A percentile compares a stretch with the other conserved stretches of the same genome.
phyloP scores from a whole-genome alignment of 2,113 vertebrate genomes.

The Cariama cristata region DNA sequence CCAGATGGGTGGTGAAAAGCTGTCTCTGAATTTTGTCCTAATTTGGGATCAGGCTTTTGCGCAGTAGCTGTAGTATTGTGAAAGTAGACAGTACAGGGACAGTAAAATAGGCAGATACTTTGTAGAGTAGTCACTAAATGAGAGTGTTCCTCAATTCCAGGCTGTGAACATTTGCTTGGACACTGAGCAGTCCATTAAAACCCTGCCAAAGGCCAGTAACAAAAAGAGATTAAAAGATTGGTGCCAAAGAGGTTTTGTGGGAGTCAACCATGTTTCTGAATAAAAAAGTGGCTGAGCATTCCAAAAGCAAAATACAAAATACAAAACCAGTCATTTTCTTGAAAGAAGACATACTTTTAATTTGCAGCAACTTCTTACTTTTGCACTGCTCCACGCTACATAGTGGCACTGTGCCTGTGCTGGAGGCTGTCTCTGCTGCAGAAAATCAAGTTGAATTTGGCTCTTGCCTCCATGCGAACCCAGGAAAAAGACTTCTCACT shows the following conservation, averaged over 20 bases:
- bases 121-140: not conserved
- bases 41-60: not conserved
- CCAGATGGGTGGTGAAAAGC: not conserved
- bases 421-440: not conserved
- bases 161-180: not conserved
- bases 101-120: not conserved
- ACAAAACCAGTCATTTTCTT: not conserved
- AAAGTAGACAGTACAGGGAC: not conserved
- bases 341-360: not conserved
- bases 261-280: not conserved
- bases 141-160: not conserved
- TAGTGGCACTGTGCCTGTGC: not conserved
- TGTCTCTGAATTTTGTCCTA: not conserved
- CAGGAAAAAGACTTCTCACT: not conserved
- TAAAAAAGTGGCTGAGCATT: not conserved
- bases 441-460: not conserved
- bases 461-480: not conserved
- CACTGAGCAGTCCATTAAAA: not conserved
- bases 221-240: not conserved
- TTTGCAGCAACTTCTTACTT: not conserved
- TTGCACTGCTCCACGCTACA: not conserved
- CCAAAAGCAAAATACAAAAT: not conserved
- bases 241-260: not conserved
- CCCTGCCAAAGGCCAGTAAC: not conserved
- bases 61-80: not conserved